A percentile compares a stretch with the other conserved stretches of the same genome.
Conservation (phyloP, 2,113 vertebrate species). For the Atherinomorus stipes region DNA sequence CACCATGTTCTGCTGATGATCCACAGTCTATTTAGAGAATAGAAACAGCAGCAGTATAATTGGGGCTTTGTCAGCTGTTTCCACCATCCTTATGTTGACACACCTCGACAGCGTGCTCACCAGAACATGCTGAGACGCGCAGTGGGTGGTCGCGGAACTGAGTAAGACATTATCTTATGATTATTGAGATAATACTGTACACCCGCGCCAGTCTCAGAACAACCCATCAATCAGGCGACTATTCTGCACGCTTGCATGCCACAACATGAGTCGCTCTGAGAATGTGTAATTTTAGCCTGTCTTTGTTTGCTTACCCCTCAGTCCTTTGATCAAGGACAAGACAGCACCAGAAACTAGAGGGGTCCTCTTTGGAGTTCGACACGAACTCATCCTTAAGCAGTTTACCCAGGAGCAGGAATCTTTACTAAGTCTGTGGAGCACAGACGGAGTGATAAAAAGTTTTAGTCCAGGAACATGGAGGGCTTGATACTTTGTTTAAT, state of each 20-base stretch:
- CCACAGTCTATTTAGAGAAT: constrained; percentile 79
- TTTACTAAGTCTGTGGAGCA: constrained; percentile 49
- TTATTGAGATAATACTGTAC: constrained; percentile 81
- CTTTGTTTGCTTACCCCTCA: constrained; percentile 78
- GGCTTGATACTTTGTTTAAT: constrained; percentile 63
- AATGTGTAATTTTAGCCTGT: constrained; percentile 78
- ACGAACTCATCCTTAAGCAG: constrained; percentile 60
- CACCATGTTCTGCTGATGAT: constrained; percentile 78
- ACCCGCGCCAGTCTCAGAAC: constrained; percentile 74
- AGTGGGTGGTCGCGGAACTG: constrained; percentile 79
- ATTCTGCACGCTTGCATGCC: constrained; percentile 73
- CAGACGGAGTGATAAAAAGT: constrained; percentile 64
- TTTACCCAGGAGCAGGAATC: constrained; percentile 40
- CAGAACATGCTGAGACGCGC: constrained; percentile 57
- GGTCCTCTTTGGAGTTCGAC: constrained; percentile 61
- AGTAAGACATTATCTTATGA: constrained; percentile 82
- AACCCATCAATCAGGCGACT: constrained; percentile 80
- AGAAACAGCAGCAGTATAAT: constrained; percentile 77
- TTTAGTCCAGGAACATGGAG: constrained; percentile 54
- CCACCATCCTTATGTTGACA: constrained; percentile 74
- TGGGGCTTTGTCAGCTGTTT: constrained; percentile 82
- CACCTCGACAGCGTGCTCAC: constrained; percentile 71
- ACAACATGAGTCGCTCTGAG: constrained; percentile 70
- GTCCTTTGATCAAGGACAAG: constrained; percentile 79
- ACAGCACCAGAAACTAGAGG: constrained; percentile 68